Evolutionary conservation across 2,113 vertebrate species (phyloP).

Genomic region (Oreocharis arfaki): DNA sequence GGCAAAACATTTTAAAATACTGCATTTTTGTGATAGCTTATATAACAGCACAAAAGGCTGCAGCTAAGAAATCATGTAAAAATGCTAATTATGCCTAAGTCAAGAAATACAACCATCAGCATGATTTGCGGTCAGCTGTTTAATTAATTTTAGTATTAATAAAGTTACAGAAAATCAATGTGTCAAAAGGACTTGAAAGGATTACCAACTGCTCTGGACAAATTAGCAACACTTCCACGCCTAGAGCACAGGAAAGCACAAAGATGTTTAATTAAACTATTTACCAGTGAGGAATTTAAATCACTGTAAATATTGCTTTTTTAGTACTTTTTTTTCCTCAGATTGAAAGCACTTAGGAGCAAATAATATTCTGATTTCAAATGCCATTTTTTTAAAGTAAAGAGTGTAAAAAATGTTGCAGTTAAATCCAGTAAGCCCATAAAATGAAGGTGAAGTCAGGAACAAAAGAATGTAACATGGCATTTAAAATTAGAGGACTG

Average conservation of each 20-base stretch:
- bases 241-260: constrained; percentile 7
- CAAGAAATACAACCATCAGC: constrained; percentile 17
- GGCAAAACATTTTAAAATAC: not conserved
- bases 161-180: constrained; percentile 52
- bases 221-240: constrained; percentile 25
- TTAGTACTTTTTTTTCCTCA: not conserved
- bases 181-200: constrained; percentile 49
- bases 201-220: constrained; percentile 31
- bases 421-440: not conserved
- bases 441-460: not conserved
- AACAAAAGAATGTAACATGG: not conserved
- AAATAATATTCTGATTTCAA: not conserved
- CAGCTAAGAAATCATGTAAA: constrained; percentile 7
- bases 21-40: not conserved
- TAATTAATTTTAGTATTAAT: constrained; percentile 57
- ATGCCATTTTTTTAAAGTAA: not conserved
- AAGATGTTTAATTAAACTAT: constrained; percentile 48
- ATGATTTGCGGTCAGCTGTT: constrained; percentile 15
- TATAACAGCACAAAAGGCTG: not conserved
- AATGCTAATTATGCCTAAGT: constrained; percentile 21
- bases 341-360: not conserved
- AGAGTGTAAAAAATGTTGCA: not conserved
- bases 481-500: not conserved
- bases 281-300: constrained; percentile 35
- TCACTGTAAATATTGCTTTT: constrained; percentile 6